Conservation (phyloP, 2,797 vertebrate species). For the Coreius guichenoti region DNA sequence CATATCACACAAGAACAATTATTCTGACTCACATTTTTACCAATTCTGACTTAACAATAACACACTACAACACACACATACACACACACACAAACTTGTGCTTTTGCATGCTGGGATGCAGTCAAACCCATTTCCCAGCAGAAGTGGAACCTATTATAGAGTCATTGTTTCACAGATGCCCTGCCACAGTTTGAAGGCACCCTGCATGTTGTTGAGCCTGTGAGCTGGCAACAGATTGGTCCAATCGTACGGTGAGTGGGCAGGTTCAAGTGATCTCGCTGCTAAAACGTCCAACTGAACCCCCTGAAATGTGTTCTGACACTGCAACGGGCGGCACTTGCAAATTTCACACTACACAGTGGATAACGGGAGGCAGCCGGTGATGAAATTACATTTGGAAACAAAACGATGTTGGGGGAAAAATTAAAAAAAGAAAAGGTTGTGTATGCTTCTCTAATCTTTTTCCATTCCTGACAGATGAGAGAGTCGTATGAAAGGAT, state of each 20-base stretch:
- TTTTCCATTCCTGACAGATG: slow-evolving; percentile 1
- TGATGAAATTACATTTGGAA: background rate
- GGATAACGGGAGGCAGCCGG: background rate
- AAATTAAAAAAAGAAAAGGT: background rate
- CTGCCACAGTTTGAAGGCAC: slow-evolving; percentile 18
- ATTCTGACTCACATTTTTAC: background rate
- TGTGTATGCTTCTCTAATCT: background rate
- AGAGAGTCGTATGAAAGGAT: slow-evolving; percentile 42
- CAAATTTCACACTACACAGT: slow-evolving; percentile 7
- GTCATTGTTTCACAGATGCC: slow-evolving; percentile 38
- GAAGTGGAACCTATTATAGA: slow-evolving; percentile 15
- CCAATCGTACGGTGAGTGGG: slow-evolving; percentile 29
- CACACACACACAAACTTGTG: background rate
- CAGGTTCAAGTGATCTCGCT: slow-evolving; percentile 22
- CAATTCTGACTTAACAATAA: background rate
- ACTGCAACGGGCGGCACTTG: background rate
- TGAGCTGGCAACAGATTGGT: slow-evolving; percentile 32
- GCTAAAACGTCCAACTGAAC: slow-evolving; percentile 21
- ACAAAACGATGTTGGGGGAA: background rate
- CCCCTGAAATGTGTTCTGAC: slow-evolving; percentile 37
- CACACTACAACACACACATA: background rate
- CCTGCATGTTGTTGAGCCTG: slow-evolving; percentile 1
- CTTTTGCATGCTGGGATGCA: slow-evolving; percentile 24
- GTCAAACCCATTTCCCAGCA: slow-evolving; percentile 17
- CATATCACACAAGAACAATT: background rate